Evolutionary conservation across 2,113 vertebrate species (phyloP), one percentile per base, ranked within the genome.

Genomic region (Nesoenas mayeri): DNA sequence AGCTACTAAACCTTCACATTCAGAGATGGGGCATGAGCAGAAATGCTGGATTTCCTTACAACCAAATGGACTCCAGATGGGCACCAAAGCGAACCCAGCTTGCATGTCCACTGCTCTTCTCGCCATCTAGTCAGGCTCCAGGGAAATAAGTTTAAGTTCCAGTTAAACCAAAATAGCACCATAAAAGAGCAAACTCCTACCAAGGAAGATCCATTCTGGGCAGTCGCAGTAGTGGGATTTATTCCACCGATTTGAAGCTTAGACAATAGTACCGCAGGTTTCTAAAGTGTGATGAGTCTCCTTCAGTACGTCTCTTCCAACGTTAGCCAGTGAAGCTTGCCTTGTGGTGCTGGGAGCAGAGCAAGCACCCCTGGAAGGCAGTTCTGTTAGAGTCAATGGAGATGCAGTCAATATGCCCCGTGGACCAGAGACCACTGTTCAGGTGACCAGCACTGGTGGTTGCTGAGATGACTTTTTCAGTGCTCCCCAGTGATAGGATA

Each of bases 1-100:
- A 36, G 7, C 44, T 77, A 79, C 24, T 70, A 78, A 89, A 36
- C 7, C 10, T 24, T 70, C 22, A 21, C 2, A 1, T 82, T 77
- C 48, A 51, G 42, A 56, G 29, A 26, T 47, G 8, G 5, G 3
- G 4, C 0, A 0, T 60, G 26, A 32, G 11, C 5, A 89, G 73
- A 65, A 73, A 53, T 14, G 3, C 4, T 92, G 18, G 0, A 2
- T 57, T 73, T 79, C 14, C 38, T 2, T 25, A 22, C 51, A 24
- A 62, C 26, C 4, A 61, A 48, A 58, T 12, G 15, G 31, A 15
- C 3, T 54, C 7, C 15, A 17, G 15, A 26, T 56, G 38, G 22
- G 8, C n/a, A 40, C 24, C 6, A 40, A 15, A 9, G 25, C 34
- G 11, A 72, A 16, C 12, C 54, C 53, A 11, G 10, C 32, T 89